Conservation (phyloP, 2,888 invertebrate species). For the Cephus pygmeus region DNA sequence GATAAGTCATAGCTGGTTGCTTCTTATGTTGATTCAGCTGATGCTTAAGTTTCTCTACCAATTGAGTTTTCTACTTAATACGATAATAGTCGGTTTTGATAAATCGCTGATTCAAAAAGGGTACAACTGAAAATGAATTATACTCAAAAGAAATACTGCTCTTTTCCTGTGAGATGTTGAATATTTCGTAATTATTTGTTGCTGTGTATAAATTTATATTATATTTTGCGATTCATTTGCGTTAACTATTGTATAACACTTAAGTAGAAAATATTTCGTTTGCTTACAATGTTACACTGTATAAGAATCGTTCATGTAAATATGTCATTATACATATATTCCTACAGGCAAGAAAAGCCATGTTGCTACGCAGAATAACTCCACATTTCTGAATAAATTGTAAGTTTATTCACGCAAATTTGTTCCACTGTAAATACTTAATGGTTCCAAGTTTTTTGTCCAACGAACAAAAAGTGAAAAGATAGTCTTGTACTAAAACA, state of each 20-base stretch:
- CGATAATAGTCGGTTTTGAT: neutral
- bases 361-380: conserved; percentile 11
- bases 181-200: neutral
- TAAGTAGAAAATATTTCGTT: neutral
- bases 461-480: neutral
- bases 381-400: conserved; percentile 10
- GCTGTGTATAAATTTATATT: neutral
- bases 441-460: neutral
- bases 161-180: neutral
- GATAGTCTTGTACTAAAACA: neutral
- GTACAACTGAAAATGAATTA: neutral
- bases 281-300: neutral
- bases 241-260: neutral
- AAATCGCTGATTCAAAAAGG: neutral
- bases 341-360: conserved; percentile 8
- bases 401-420: conserved; percentile 8
- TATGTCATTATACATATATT: neutral
- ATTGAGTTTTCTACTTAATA: neutral
- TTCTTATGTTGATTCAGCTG: neutral
- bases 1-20: neutral
- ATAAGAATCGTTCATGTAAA: neutral
- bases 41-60: neutral
- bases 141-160: neutral
- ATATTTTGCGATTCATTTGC: neutral
- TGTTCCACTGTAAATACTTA: neutral